These are phyloP conservation scores for Neosalanx taihuensis DNA, from an alignment of 2,797 vertebrate genomes.

Conservation along the genomic window DNA sequence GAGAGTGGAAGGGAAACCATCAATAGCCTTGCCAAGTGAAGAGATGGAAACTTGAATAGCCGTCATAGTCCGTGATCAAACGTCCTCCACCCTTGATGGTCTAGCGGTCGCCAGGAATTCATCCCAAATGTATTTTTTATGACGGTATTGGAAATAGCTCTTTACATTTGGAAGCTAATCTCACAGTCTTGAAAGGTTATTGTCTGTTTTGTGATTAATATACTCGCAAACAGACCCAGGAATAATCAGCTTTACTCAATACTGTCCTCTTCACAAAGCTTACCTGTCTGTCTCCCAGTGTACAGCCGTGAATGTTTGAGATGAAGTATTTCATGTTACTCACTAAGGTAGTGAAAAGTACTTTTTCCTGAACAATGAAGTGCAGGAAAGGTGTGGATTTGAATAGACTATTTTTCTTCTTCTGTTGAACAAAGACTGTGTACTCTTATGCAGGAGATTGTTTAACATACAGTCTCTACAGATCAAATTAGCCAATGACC, in stretches of 20 bases:
- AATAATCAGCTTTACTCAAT: not conserved
- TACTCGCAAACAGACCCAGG: not conserved
- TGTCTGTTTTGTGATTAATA: not conserved
- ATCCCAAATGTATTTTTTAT: conserved; percentile 12
- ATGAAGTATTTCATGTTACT: not conserved
- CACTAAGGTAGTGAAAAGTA: not conserved
- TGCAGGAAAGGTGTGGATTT: not conserved
- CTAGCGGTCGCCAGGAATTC: no score
- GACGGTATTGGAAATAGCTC: not conserved
- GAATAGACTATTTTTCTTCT: not conserved
- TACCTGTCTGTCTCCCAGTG: not conserved
- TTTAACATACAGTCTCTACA: not conserved
- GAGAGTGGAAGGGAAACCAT: conserved; percentile 29
- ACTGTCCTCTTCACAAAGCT: not conserved
- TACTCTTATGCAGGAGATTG: not conserved
- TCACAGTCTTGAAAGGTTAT: not conserved
- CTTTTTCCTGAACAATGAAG: not conserved
- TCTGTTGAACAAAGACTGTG: not conserved
- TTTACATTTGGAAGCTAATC: not conserved
- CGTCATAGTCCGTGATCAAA: not conserved
- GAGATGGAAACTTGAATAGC: conserved; percentile 30
- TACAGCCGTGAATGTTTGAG: not conserved
- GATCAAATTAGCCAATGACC: conserved; percentile 1
- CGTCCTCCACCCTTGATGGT: no score
- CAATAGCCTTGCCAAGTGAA: conserved; percentile 40